Conservation (phyloP, 2,888 invertebrate genomes). For the Cremastobaeus sp. region DNA sequence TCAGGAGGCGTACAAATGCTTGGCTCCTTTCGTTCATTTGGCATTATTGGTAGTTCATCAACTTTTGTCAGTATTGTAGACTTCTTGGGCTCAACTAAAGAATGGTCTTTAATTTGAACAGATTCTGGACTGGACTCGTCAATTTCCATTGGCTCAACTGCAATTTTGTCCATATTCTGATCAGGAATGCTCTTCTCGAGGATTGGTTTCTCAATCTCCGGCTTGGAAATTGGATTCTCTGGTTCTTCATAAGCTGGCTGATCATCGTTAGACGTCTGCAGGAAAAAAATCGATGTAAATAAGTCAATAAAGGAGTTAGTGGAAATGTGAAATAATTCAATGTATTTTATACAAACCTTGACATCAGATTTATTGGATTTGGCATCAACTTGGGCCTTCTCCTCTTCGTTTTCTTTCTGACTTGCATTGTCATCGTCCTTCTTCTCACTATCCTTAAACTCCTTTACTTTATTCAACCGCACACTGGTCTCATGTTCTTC, state of each 20-base stretch:
- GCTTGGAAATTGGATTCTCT: not conserved
- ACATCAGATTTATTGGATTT: not conserved
- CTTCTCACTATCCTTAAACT: not conserved
- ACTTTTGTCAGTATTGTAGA: constrained; percentile 32
- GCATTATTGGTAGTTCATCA: constrained; percentile 57
- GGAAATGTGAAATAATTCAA: too few species aligned
- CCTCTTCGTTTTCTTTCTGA: not conserved
- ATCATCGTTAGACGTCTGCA: constrained; percentile 19
- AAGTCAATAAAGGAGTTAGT: too few species aligned
- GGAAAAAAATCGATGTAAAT: too few species aligned
- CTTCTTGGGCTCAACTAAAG: constrained; percentile 51
- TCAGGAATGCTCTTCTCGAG: constrained; percentile 18
- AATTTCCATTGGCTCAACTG: constrained; percentile 54
- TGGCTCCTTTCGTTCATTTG: constrained; percentile 48
- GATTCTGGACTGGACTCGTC: constrained; percentile 42
- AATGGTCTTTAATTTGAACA: constrained; percentile 55
- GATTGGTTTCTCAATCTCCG: constrained; percentile 8
- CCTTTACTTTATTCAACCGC: constrained; percentile 42
- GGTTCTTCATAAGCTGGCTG: not conserved
- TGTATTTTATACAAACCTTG: constrained; percentile 2
- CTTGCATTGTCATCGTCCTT: not conserved
- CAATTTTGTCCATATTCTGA: constrained; percentile 40
- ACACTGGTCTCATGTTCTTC: constrained; percentile 60
- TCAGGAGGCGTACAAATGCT: too few species aligned
- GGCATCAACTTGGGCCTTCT: not conserved